Evolutionary conservation across 2,888 invertebrate genomes (phyloP).

Genomic region (Idaea biselata): DNA sequence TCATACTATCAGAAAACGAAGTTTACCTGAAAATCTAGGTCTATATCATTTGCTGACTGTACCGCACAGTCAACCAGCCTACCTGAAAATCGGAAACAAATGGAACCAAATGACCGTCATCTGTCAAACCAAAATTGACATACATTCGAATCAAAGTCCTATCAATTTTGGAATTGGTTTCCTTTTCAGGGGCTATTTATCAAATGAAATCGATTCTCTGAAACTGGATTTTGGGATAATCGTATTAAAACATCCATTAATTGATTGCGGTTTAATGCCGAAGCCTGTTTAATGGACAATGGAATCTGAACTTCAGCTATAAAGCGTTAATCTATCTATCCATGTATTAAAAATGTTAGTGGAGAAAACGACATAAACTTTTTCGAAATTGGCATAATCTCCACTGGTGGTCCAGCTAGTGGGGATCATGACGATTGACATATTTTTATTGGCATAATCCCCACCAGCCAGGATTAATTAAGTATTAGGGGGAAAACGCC

Average conservation of each 20-base stretch:
- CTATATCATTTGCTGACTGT: too few relatives aligned
- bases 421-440: too few relatives aligned
- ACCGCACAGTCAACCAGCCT: not conserved
- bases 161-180: not conserved
- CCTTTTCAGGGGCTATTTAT: not conserved
- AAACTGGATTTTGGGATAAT: not conserved
- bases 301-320: not conserved
- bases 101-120: not conserved
- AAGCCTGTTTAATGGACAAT: not conserved
- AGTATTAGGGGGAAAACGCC: too few relatives aligned
- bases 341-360: too few relatives aligned
- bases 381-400: too few relatives aligned
- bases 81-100: not conserved
- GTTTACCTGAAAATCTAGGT: too few relatives aligned
- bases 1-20: too few relatives aligned
- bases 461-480: too few relatives aligned
- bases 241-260: not conserved
- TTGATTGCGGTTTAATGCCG: not conserved
- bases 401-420: too few relatives aligned
- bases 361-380: too few relatives aligned
- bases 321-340: too few relatives aligned
- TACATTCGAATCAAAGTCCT: not conserved
- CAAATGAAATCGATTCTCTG: not conserved
- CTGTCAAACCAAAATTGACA: constrained; percentile 1
- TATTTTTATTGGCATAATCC: too few relatives aligned